Base-by-base conservation (phyloP, 2,888 invertebrate species). In the Agrilus mali region DNA sequence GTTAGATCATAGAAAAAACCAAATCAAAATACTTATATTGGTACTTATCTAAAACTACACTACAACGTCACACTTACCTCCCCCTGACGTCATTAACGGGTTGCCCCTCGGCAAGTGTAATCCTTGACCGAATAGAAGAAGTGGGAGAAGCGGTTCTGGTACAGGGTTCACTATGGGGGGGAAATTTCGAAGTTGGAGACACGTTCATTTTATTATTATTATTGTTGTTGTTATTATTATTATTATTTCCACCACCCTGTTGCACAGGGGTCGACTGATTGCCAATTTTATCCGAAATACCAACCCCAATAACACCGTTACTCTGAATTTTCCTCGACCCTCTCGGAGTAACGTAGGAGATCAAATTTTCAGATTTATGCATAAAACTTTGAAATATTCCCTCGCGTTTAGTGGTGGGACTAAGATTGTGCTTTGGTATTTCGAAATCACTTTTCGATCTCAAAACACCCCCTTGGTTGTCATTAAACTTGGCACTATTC, bases 331-430 rank as follows among this genome's bases (percentile, higher is more conserved):
- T 57, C 13, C 77, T 58, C 57, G 72, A 70, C 43, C 74, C 72
- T 36, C 74, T 66, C 40, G 78, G 78, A 45, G 78, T 77, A 49
- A 77, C 61, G 55, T 77, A 77, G 47, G 71, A 71, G 60, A 75
- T 73, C 47, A 77, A 56, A 55, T 71, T 58, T 42, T 64, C 61
- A 3, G 62, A 58, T 46, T 58, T 56, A 42, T 61, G 60, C 35
- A 56, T 54, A 45, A 55, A 55, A 47, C 54, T 55, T 32, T 56
- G 53, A 38, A 60, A 57, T 17, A 54, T 44, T 33, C 47, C 43
- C 14, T 49, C 52, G 4, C 40, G 32, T 41, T 47, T 15, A 38
- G 40, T 14, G 38, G 39, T 22, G 4, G 38, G 42, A 44, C 46
- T 40, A 27, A 33, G 47, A 10, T 10, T 10, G 27, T 27, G 27